A percentile compares a stretch with the other conserved stretches of the same genome.
These are phyloP conservation scores for Bombus vancouverensis DNA, from an alignment of 1,140 invertebrate genomes.

Conservation along the genomic window DNA sequence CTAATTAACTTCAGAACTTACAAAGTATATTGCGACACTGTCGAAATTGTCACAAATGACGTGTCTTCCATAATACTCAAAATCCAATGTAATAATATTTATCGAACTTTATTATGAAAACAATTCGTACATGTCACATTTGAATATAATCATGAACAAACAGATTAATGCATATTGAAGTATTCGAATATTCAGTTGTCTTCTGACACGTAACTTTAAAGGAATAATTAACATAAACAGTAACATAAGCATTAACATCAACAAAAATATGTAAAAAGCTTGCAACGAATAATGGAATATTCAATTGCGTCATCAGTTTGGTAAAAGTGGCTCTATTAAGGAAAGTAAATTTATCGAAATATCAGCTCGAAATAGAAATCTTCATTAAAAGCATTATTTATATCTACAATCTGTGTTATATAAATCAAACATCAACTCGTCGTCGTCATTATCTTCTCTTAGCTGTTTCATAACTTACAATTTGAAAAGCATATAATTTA, in stretches of 20 bases:
- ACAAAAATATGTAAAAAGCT: not conserved
- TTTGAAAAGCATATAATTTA: not conserved
- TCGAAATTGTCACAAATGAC: not conserved
- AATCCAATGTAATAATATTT: not conserved
- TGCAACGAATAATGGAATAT: not conserved
- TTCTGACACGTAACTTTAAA: not conserved
- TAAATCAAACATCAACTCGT: too few relatives aligned
- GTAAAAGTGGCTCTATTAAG: not conserved
- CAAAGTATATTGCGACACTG: not conserved
- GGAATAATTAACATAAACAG: not conserved
- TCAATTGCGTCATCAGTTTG: not conserved
- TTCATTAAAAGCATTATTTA: not conserved
- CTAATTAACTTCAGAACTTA: too few relatives aligned
- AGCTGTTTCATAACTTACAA: not conserved
- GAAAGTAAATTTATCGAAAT: not conserved
- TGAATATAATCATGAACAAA: not conserved
- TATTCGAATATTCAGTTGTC: not conserved
- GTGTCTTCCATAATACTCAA: not conserved
- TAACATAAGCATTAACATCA: too few relatives aligned
- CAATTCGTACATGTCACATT: not conserved
- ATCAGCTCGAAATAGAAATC: too few relatives aligned
- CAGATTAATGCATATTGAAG: not conserved
- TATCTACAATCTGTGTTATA: not conserved
- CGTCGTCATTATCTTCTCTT: too few relatives aligned
- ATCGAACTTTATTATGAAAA: not conserved